These are phyloP conservation scores for Candoia aspera DNA, from an alignment of 2,113 vertebrate species.

Conservation along the genomic window DNA sequence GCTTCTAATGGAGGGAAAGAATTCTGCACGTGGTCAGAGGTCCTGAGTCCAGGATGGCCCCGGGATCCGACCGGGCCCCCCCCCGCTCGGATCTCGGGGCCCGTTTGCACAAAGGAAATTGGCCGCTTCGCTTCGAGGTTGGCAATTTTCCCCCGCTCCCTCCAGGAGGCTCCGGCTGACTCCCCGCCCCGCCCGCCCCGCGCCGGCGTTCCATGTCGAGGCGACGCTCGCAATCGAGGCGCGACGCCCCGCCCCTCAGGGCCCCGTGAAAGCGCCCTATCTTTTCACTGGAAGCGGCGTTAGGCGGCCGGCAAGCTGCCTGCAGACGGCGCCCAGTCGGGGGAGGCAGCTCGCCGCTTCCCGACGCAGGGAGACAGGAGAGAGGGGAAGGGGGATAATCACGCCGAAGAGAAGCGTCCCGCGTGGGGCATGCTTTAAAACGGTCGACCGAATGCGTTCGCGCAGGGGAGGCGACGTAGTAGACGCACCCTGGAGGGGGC, in stretches of 20 bases:
- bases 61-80: not conserved
- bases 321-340: fast-evolving
- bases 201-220: not conserved
- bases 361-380: fast-evolving
- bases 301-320: not conserved
- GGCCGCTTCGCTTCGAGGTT: not conserved
- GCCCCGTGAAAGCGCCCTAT: not conserved
- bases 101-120: not conserved
- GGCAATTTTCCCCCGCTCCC: slow-evolving; percentile 3
- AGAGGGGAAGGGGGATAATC: too few species aligned
- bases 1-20: not conserved
- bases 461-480: not conserved
- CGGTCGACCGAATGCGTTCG: not conserved
- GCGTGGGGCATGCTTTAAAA: not conserved
- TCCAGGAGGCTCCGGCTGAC: not conserved
- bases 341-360: too few species aligned
- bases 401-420: not conserved
- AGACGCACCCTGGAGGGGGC: not conserved
- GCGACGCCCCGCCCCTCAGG: fast-evolving
- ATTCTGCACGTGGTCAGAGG: not conserved
- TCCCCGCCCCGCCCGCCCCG: not conserved
- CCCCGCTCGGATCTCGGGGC: not conserved
- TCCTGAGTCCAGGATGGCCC: not conserved
- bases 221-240: fast-evolving
- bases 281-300: fast-evolving